Conservation (phyloP, 2,888 invertebrate species). For the Cerceris rybyensis region DNA sequence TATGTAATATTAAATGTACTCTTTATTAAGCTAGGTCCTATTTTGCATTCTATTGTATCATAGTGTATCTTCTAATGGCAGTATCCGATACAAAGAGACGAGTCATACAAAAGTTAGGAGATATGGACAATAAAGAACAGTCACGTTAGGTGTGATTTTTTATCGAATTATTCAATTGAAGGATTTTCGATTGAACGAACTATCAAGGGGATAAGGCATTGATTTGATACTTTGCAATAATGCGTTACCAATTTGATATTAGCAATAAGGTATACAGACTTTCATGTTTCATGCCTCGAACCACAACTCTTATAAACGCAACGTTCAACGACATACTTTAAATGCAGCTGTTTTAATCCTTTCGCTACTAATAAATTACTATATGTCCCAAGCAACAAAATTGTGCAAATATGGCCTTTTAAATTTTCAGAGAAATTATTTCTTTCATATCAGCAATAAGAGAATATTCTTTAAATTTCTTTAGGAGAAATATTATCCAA, state of each 20-base stretch:
- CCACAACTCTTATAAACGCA: slow-evolving; percentile 44
- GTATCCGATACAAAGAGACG: slow-evolving; percentile 54
- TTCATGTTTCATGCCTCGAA: slow-evolving; percentile 2
- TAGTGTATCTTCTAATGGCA: slow-evolving; percentile 56
- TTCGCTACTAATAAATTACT: no score
- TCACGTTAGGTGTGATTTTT: slow-evolving; percentile 25
- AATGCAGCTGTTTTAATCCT: slow-evolving; percentile 20
- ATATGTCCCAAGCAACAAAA: no score
- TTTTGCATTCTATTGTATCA: slow-evolving; percentile 24
- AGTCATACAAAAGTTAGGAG: slow-evolving; percentile 40
- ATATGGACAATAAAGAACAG: slow-evolving; percentile 23
- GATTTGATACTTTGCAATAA: slow-evolving; percentile 65
- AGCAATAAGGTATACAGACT: slow-evolving; percentile 43
- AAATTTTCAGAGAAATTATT: no score
- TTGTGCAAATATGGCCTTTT: no score
- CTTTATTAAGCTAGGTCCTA: slow-evolving; percentile 33
- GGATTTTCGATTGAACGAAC: slow-evolving; percentile 28
- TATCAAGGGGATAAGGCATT: slow-evolving; percentile 74
- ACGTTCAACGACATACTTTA: slow-evolving; percentile 59
- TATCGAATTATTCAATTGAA: slow-evolving; percentile 12
- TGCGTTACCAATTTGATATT: slow-evolving; percentile 39
- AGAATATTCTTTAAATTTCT: no score
- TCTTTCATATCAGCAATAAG: no score
- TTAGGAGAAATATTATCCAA: no score
- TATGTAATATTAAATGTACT: slow-evolving; percentile 29